A percentile compares a stretch with the other conserved stretches of the same genome.
Evolutionary conservation across 2,797 vertebrate species (phyloP).

Genomic region (Hyperoplus lanceolatus): DNA sequence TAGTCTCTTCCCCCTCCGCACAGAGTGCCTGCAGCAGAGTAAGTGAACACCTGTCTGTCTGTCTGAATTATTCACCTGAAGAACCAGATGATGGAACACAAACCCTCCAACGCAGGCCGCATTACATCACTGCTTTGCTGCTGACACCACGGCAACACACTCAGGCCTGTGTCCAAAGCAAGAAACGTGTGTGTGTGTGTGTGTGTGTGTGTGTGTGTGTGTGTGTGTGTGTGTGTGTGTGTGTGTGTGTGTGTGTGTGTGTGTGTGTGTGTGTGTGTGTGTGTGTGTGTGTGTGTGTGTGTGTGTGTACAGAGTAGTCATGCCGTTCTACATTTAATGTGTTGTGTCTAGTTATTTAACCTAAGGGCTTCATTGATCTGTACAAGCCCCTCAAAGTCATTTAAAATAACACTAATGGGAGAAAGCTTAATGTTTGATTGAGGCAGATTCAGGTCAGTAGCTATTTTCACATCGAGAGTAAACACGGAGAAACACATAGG

Average conservation of each 20-base stretch:
- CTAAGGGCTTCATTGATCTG: conserved; percentile 26
- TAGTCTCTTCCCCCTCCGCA: conserved; percentile 24
- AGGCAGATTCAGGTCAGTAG: not conserved
- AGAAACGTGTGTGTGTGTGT: not conserved
- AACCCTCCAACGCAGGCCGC: conserved; percentile 3
- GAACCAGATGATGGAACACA: conserved; percentile 28
- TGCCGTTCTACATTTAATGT: not conserved
- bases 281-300: not conserved
- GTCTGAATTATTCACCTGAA: conserved; percentile 72
- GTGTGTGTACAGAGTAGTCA: no score
- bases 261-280: not conserved
- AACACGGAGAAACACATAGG: no score
- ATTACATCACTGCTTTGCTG: conserved; percentile 38
- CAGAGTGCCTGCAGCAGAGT: conserved; percentile 51
- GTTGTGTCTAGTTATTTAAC: conserved; percentile 35
- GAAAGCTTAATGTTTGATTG: not conserved
- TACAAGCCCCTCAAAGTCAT: conserved; percentile 8
- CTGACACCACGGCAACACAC: not conserved
- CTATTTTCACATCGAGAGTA: no score
- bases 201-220: no score
- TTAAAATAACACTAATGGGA: not conserved
- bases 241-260: not conserved
- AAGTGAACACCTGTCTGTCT: conserved; percentile 64
- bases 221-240: no score
- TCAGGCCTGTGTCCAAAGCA: conserved; percentile 13